phyloP scores from a whole-genome alignment of 2,888 invertebrate species.

The Epirrhoe tristata region DNA sequence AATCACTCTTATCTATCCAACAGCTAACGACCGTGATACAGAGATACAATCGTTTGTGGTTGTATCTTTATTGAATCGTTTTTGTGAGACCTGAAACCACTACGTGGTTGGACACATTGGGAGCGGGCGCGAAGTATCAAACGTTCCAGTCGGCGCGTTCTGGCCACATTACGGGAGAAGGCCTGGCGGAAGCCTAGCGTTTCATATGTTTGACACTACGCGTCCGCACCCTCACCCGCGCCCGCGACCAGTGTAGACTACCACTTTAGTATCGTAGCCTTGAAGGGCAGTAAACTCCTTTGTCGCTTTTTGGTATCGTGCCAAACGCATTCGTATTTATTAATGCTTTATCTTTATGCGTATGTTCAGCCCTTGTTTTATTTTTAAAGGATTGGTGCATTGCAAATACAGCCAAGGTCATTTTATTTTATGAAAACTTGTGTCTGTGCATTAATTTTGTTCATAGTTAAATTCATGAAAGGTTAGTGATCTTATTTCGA shows the following conservation, averaged over 20 bases:
- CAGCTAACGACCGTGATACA: slow-evolving; percentile 28
- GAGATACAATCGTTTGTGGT: slow-evolving; percentile 13
- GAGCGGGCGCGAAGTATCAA: too few relatives aligned
- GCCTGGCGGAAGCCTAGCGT: too few relatives aligned
- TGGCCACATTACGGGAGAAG: too few relatives aligned
- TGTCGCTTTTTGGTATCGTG: slow-evolving; percentile 49
- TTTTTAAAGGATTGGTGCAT: slow-evolving; percentile 19
- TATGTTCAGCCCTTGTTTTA: slow-evolving; percentile 26
- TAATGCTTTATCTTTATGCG: slow-evolving; percentile 31
- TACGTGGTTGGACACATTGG: too few relatives aligned
- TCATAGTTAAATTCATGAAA: too few relatives aligned
- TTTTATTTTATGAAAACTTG: neutral
- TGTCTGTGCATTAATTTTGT: neutral
- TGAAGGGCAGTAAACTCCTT: slow-evolving; percentile 52
- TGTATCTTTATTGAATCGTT: slow-evolving; percentile 1
- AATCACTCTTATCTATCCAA: slow-evolving; percentile 26
- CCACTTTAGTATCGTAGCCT: slow-evolving; percentile 26
- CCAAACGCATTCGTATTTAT: slow-evolving; percentile 50
- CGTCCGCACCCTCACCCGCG: too few relatives aligned
- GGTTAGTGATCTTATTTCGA: too few relatives aligned
- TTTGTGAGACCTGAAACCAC: too few relatives aligned
- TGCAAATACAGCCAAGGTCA: slow-evolving; percentile 6
- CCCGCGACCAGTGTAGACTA: too few relatives aligned
- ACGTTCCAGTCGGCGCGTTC: too few relatives aligned
- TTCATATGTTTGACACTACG: too few relatives aligned